Base-by-base conservation (phyloP, 2,797 vertebrate species). In the Mormyrus hasselquistii region DNA sequence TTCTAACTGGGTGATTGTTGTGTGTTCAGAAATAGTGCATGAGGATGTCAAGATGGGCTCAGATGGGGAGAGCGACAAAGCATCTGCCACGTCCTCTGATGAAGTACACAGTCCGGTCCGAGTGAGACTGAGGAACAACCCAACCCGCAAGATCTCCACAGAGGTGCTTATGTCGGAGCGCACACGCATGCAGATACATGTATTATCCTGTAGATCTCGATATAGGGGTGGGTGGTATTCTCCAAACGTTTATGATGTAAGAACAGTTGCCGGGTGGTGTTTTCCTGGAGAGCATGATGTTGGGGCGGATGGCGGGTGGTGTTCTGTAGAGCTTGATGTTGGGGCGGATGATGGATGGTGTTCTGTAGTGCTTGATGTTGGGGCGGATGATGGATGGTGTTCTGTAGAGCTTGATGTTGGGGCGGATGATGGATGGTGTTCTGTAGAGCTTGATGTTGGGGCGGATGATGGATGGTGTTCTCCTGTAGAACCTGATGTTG, bases 31-130 rank as follows among this genome's bases (percentile, higher is more conserved):
- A 93, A 97, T 97, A 92, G 96, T 97, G 91, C 96, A 97, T 90
- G 96, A 97, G 94, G 96, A 97, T 93, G 92, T 97, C 92, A 97
- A 97, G 94, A 97, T 97, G 95, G 96, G 96, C 89, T 97, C 96
- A n/a, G 96, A 97, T 92, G 96, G 96, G 90, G 96, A 97, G 93
- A 97, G 96, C 93, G 96, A 97, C 93, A 96, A 97, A 92, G 96
- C 96, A 91, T 97, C 96, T 91, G 96, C 96, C 91, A 97, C 96
- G 0, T 97, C 96, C 19, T 97, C 96, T 65, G 96, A 97, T 94
- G 96, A 97, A 94, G 96, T 97, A 59, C 96, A 97, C 96, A 96
- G 73, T 79, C 73, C 73, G 0, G 73, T 79, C 73, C 73, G 73
- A 19, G 73, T 79, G 5, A 38, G 73, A 93, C 95, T 97, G 91